Evolutionary conservation across 2,113 vertebrate genomes (phyloP), one percentile per base, ranked within the genome.

Genomic region (Onychostoma macrolepis): DNA sequence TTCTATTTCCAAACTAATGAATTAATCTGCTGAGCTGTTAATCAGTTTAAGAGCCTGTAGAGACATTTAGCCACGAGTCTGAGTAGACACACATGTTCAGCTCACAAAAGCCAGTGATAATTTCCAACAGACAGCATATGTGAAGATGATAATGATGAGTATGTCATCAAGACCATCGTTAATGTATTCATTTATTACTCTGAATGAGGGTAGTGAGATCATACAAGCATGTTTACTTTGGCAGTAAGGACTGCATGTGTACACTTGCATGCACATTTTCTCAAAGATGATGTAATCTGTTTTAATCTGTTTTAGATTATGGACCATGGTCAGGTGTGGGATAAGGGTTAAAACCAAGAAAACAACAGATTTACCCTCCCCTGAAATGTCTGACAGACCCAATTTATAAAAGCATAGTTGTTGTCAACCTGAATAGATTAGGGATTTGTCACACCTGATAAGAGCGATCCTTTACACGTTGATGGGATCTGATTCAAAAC

Each of bases 391-490:
- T 43, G 26, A 41, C 67, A 53, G 24, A n/a, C 75, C 15, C 17
- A 10, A 19, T 77, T 71, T 50, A 63, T 43, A 63, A 83, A 81
- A 80, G 56, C 53, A 58, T 77, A 56, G 28, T 26, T 78, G 56
- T 21, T 79, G 75, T 50, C n/a, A 71, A 50, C 41, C 84, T n/a
- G 84, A 85, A 56, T 81, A 53, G 85, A 81, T 86, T 81, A 75
- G 48, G 78, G 67, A 86, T 86, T 80, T 86, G 85, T 86, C 78
- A 86, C 85, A 75, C 78, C 67, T 82, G 78, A 81, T 75, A 86
- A 86, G 17, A 30, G 85, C 2, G 24, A 80, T 86, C 43, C 36
- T 75, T 33, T 61, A 75, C 36, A 80, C 50, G 1, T 5, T 24
- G 21, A 56, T 53, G 26, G 48, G 85, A 58, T 80, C 67, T 61